These are phyloP conservation scores for Dysidea cf. avara DNA, from an alignment of 37 sponge, comb jelly and placozoan genomes.

Conservation along the genomic window DNA sequence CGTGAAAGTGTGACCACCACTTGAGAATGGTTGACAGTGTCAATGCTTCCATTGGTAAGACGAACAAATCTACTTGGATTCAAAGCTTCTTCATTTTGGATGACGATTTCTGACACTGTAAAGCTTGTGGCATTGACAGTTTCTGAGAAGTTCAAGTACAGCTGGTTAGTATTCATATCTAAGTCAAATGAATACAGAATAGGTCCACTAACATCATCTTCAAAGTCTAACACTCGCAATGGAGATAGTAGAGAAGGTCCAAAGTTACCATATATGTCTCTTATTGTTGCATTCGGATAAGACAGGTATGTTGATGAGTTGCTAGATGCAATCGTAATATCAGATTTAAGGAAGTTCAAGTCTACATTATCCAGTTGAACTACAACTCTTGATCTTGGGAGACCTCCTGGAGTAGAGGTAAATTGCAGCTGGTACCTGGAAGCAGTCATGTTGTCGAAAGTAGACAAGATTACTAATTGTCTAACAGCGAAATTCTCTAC, in stretches of 20 bases:
- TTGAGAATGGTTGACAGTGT: constrained; percentile 19
- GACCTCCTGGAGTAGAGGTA: constrained; percentile 41
- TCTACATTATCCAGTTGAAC: constrained; percentile 40
- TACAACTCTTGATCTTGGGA: constrained; percentile 38
- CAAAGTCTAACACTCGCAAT: constrained; percentile 19
- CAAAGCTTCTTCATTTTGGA: constrained; percentile 24
- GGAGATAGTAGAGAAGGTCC: constrained; percentile 42
- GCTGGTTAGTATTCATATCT: constrained; percentile 54
- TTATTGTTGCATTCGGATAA: constrained; percentile 49
- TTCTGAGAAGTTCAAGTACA: constrained; percentile 76
- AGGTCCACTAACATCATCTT: constrained; percentile 60
- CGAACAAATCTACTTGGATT: constrained; percentile 19
- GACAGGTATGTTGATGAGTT: constrained; percentile 34
- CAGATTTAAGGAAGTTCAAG: constrained; percentile 75
- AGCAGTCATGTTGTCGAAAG: constrained; percentile 24
- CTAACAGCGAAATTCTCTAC: constrained; percentile 47
- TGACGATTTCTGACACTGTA: constrained; percentile 43
- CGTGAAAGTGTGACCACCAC: constrained; percentile 45
- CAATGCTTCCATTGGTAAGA: constrained; percentile 8
- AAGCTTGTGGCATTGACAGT: constrained; percentile 59
- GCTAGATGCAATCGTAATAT: constrained; percentile 41
- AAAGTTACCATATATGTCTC: constrained; percentile 70
- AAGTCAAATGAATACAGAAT: constrained; percentile 50
- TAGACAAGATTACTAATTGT: constrained; percentile 3
- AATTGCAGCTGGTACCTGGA: constrained; percentile 12